A percentile compares a stretch with the other conserved stretches of the same genome.
These are phyloP conservation scores for Aphaenogaster floridana DNA, from an alignment of 1,140 invertebrate genomes.

Conservation along the genomic window DNA sequence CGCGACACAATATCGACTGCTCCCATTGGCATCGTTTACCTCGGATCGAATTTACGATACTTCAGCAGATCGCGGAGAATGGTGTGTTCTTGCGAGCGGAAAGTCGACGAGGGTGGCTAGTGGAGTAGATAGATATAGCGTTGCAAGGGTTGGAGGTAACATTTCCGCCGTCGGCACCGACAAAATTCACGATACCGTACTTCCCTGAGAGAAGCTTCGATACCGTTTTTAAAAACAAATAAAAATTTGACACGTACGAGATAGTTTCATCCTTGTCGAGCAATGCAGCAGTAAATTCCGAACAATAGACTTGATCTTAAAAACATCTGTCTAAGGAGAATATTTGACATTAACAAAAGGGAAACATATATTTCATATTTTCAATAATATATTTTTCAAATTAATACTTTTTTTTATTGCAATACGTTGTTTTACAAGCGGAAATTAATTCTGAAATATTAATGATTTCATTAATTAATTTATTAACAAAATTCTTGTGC, in stretches of 20 bases:
- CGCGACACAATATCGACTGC: slow-evolving; percentile 62
- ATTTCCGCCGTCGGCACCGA: slow-evolving; percentile 48
- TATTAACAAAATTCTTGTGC: neutral
- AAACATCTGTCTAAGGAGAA: neutral
- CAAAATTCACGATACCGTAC: slow-evolving; percentile 53
- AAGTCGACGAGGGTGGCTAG: slow-evolving; percentile 61
- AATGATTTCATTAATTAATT: neutral
- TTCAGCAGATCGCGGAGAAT: slow-evolving; percentile 67
- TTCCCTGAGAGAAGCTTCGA: slow-evolving; percentile 45
- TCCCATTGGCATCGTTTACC: slow-evolving; percentile 63
- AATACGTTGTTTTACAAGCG: neutral
- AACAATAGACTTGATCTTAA: neutral
- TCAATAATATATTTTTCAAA: neutral
- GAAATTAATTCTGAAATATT: neutral
- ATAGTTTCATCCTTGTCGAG: neutral
- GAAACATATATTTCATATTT: neutral
- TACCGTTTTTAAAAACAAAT: slow-evolving; percentile 42
- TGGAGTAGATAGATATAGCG: slow-evolving; percentile 62
- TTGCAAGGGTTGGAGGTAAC: slow-evolving; percentile 43
- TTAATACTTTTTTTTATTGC: too few relatives aligned
- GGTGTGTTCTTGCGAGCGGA: slow-evolving; percentile 59
- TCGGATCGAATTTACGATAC: slow-evolving; percentile 69
- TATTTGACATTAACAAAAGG: slow-evolving; percentile 16
- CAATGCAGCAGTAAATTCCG: neutral
- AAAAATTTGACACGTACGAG: slow-evolving; percentile 48